These are phyloP conservation scores for Ichneumoninae sp. DNA, from an alignment of 2,888 invertebrate species.

Conservation along the genomic window DNA sequence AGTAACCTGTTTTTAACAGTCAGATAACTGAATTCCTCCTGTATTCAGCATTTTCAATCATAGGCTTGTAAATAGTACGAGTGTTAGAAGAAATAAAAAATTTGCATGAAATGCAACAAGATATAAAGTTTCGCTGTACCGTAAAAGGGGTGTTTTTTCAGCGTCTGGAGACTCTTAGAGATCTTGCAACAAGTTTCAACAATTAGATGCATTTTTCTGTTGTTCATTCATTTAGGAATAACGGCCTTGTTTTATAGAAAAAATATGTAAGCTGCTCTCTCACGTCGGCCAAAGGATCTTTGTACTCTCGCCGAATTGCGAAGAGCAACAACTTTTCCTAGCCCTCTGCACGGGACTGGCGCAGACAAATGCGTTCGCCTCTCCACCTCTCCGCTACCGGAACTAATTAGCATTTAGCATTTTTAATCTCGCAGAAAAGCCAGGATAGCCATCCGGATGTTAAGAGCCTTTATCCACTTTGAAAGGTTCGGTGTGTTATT, in stretches of 20 bases:
- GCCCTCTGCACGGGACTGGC: slow-evolving; percentile 47
- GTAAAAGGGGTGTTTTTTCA: slow-evolving; percentile 22
- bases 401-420: slow-evolving; percentile 83
- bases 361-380: slow-evolving; percentile 75
- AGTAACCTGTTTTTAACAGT: too few species aligned
- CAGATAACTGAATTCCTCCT: too few species aligned
- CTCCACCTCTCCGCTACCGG: slow-evolving; percentile 64
- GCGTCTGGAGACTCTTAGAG: slow-evolving; percentile 47
- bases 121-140: not conserved
- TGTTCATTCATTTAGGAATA: slow-evolving; percentile 82
- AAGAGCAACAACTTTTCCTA: slow-evolving; percentile 60
- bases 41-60: too few species aligned
- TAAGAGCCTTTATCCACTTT: slow-evolving; percentile 52
- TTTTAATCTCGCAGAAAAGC: slow-evolving; percentile 80
- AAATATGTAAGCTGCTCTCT: slow-evolving; percentile 52
- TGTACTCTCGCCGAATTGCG: slow-evolving; percentile 35
- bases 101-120: not conserved
- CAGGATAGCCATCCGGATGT: slow-evolving; percentile 66
- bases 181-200: slow-evolving; percentile 72
- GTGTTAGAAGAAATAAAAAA: slow-evolving; percentile 2
- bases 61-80: too few species aligned
- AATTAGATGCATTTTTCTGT: slow-evolving; percentile 79
- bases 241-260: slow-evolving; percentile 69
- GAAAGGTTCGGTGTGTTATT: slow-evolving; percentile 56
- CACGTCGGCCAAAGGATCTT: slow-evolving; percentile 34